phyloP scores from a whole-genome alignment of 2,113 vertebrate species.

The Otus sunia region DNA sequence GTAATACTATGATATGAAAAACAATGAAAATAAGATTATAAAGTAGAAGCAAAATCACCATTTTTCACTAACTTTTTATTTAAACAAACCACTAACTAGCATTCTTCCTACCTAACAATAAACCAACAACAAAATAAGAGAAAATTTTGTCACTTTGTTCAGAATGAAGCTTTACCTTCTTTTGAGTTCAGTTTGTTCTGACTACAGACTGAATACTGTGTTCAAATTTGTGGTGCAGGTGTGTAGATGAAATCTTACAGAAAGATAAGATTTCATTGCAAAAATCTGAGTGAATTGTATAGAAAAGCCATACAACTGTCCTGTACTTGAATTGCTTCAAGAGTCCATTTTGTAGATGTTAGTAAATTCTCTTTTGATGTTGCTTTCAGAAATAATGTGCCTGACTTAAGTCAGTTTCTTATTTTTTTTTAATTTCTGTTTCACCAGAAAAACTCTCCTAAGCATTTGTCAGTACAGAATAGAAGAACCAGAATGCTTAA shows the following conservation, averaged over 20 bases:
- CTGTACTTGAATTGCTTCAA: not conserved
- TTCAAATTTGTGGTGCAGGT: not conserved
- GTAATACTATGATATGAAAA: not conserved
- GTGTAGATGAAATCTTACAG: not conserved
- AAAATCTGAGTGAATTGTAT: not conserved
- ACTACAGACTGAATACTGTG: not conserved
- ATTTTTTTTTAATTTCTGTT: not conserved
- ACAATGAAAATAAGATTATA: not conserved
- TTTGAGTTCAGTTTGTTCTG: not conserved
- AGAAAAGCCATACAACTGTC: not conserved
- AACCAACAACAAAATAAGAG: not conserved
- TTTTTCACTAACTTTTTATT: not conserved
- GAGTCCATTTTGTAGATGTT: not conserved
- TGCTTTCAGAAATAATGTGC: not conserved
- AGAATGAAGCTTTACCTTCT: not conserved
- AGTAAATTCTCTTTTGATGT: not conserved
- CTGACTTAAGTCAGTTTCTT: not conserved
- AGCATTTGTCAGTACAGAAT: not conserved
- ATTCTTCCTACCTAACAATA: not conserved
- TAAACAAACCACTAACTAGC: not conserved
- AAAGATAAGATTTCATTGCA: not conserved
- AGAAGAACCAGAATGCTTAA: not conserved
- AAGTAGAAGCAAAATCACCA: not conserved
- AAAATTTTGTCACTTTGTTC: not conserved
- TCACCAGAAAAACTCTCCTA: not conserved